Evolutionary conservation across 2,888 invertebrate genomes (phyloP).

Genomic region (Metalampra italica): DNA sequence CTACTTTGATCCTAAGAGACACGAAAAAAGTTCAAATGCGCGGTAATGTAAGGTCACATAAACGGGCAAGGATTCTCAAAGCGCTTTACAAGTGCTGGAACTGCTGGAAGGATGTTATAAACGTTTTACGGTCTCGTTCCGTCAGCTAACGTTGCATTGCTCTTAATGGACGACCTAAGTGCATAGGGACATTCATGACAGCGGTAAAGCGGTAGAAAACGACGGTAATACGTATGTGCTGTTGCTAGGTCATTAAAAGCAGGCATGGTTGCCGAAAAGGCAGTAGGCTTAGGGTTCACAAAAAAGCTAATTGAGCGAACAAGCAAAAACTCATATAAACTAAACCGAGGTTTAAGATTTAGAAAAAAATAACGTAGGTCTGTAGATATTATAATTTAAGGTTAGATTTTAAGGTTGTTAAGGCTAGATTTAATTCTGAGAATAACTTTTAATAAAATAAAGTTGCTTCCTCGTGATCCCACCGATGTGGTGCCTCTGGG

Average conservation of each 20-base stretch:
- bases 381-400: no score
- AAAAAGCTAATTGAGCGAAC: background rate
- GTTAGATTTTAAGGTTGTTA: no score
- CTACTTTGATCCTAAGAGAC: conserved; percentile 34
- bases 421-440: no score
- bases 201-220: conserved; percentile 52
- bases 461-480: no score
- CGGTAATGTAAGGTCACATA: conserved; percentile 63
- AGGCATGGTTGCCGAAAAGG: conserved; percentile 19
- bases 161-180: conserved; percentile 77
- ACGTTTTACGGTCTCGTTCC: conserved; percentile 75
- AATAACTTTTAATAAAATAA: no score
- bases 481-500: no score
- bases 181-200: conserved; percentile 74
- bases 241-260: conserved; percentile 44
- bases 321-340: no score
- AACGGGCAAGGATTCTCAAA: conserved; percentile 64
- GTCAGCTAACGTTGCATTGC: conserved; percentile 70
- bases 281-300: conserved; percentile 6
- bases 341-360: no score
- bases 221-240: conserved; percentile 41
- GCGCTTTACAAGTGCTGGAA: conserved; percentile 72
- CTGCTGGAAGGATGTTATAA: conserved; percentile 73
- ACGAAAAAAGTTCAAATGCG: conserved; percentile 44
- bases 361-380: no score